Evolutionary conservation across 1,140 invertebrate species (phyloP), one percentile per base, ranked within the genome.

Genomic region (Scaptomyza montana): DNA sequence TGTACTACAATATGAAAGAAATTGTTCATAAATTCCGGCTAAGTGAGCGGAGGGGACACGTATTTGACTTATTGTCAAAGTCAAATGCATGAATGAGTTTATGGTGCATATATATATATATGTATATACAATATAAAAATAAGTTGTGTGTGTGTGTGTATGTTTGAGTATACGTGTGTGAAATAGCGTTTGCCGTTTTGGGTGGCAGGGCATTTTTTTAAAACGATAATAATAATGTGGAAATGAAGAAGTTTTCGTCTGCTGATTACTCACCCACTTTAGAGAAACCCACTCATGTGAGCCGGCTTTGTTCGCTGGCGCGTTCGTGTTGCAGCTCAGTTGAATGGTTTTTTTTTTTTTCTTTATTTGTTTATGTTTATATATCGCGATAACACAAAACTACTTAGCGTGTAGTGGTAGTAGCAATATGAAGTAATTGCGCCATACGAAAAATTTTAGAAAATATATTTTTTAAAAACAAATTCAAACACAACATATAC

Each of bases 221-320:
- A 53, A 59, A 49, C 41, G 41, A 30, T 49, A 33, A 56, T 16
- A 46, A 39, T 68, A 60, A 25, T 33, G 60, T 36, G 33, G 33
- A 53, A 51, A 57, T 25, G 21, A 64, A 53, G 21, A 63, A 19
- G 61, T 54, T 66, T 28, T 47, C 30, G 54, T 53, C 69, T 53
- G 66, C 66, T 53, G 69, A 25, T 73, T 87, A 87, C 82, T 87
- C 84, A 87, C 82, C 82, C 82, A 89, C 75, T 87, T 86, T 87
- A 87, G 65, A 82, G 66, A 61, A 89, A 72, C 64, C 82, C 78
- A 89, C 78, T 65, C 82, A 87, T 87, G 82, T 77, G 82, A 76
- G 64, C 64, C 75, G 81, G 74, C 70, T 73, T 51, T 56, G 66
- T 87, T 72, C 60, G 76, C 72, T 80, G 80, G 55, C 74, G 70